Percentiles rank a stretch among this genome's conserved stretches.
These are phyloP conservation scores for Delia radicum DNA, from an alignment of 1,140 invertebrate species.

Conservation along the genomic window DNA sequence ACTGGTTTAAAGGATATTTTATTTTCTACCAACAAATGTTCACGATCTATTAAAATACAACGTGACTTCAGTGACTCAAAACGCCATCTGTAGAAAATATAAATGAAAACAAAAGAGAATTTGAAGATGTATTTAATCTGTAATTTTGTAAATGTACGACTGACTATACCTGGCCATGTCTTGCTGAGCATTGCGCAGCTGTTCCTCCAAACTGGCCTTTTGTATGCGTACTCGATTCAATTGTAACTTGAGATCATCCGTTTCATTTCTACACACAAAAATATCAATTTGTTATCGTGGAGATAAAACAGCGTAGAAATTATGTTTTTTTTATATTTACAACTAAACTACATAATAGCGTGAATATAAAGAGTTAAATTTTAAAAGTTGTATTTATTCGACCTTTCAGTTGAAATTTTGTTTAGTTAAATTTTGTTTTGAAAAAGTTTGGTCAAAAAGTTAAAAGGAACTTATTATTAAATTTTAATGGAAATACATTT, in stretches of 20 bases:
- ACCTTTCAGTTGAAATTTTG: not conserved
- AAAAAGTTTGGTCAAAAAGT: not conserved
- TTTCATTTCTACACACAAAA: conserved; percentile 50
- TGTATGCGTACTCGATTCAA: conserved; percentile 45
- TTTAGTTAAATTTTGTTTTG: not conserved
- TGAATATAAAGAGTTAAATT: not conserved
- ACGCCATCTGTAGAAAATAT: conserved; percentile 44
- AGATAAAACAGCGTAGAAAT: not conserved
- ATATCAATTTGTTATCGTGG: conserved; percentile 8
- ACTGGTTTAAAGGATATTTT: conserved; percentile 45
- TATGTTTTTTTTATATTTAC: not conserved
- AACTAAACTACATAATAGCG: not conserved
- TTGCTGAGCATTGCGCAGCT: conserved; percentile 45
- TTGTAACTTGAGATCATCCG: conserved; percentile 48
- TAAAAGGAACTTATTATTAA: not conserved
- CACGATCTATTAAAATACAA: conserved; percentile 51
- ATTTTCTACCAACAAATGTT: conserved; percentile 48
- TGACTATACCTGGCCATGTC: conserved; percentile 44
- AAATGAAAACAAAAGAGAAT: not conserved
- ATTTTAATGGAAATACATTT: conserved; percentile 3
- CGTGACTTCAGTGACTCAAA: conserved; percentile 52
- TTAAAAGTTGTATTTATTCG: not conserved
- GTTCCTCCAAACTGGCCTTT: conserved; percentile 47
- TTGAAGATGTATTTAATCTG: not conserved
- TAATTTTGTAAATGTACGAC: not conserved